Evolutionary conservation across 1,140 invertebrate species (phyloP).

Genomic region (Cotesia vestalis): DNA sequence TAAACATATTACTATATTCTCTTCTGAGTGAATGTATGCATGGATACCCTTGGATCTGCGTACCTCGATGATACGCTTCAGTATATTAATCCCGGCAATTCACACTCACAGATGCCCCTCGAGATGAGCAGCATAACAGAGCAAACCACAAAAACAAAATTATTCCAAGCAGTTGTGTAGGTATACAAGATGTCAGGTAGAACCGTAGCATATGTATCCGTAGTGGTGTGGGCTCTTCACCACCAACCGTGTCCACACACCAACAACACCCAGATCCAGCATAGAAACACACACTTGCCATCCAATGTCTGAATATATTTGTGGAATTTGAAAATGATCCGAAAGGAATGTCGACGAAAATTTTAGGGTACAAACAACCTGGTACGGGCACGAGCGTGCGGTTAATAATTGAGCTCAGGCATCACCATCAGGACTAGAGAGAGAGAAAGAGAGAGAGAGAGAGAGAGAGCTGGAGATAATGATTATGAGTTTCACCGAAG

Average conservation of each 20-base stretch:
- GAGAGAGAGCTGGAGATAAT: not conserved
- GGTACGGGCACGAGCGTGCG: constrained; percentile 34
- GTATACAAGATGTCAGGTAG: no score
- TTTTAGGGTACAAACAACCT: constrained; percentile 23
- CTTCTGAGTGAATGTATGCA: no score
- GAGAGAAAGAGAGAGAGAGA: not conserved
- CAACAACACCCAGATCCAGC: not conserved
- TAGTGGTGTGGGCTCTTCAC: no score
- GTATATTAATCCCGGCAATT: no score
- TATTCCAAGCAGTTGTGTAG: not conserved
- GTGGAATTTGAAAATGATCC: constrained; percentile 29
- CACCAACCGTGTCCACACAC: no score
- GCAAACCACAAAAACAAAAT: not conserved
- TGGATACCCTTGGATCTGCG: no score
- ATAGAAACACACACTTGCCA: constrained; percentile 1
- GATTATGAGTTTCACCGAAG: not conserved
- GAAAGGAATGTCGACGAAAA: constrained; percentile 30
- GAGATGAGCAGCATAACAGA: not conserved
- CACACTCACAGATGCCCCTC: not conserved
- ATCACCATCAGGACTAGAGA: not conserved
- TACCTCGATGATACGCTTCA: not conserved
- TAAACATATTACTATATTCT: no score
- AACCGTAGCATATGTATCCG: no score
- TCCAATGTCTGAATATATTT: not conserved
- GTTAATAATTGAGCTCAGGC: constrained; percentile 36